Percentiles rank a stretch among this genome's conserved stretches.
phyloP scores from a whole-genome alignment of 2,888 invertebrate species.

The Agrilus cyanescens region DNA sequence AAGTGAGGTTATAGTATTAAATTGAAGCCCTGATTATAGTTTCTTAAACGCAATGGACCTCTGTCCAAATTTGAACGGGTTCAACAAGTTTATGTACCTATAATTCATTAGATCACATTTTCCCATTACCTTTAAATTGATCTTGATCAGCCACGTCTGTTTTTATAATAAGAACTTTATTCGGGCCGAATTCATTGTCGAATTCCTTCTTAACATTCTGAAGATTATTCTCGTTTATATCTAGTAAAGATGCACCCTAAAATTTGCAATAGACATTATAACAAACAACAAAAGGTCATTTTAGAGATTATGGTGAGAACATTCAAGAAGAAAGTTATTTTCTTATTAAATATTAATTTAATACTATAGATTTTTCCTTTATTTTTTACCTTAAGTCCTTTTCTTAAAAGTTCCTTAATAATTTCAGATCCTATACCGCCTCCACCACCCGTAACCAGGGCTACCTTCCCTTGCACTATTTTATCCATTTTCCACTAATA shows the following conservation, averaged over 20 bases:
- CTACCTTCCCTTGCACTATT: slow-evolving; percentile 13
- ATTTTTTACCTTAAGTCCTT: slow-evolving; percentile 14
- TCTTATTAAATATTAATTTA: too few species aligned
- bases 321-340: too few species aligned
- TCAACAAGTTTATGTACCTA: too few species aligned
- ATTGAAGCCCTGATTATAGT: too few species aligned
- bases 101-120: too few species aligned
- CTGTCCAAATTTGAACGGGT: too few species aligned
- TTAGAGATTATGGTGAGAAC: too few species aligned
- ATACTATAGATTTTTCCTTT: background rate
- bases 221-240: slow-evolving; percentile 7
- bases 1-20: too few species aligned
- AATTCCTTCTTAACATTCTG: slow-evolving; percentile 1
- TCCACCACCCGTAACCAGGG: slow-evolving; percentile 18
- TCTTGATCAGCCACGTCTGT: slow-evolving; percentile 64
- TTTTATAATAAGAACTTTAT: slow-evolving; percentile 55
- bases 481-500: background rate
- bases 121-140: slow-evolving; percentile 58
- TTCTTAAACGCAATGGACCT: too few species aligned
- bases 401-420: slow-evolving; percentile 13
- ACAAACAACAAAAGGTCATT: too few species aligned
- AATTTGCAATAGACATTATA: slow-evolving; percentile 5
- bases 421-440: slow-evolving; percentile 16
- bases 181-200: slow-evolving; percentile 5
- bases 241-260: slow-evolving; percentile 14